Percentiles rank a stretch among this genome's conserved stretches.
Conservation (phyloP, 1,140 invertebrate genomes). For the Chlorops oryzae region DNA sequence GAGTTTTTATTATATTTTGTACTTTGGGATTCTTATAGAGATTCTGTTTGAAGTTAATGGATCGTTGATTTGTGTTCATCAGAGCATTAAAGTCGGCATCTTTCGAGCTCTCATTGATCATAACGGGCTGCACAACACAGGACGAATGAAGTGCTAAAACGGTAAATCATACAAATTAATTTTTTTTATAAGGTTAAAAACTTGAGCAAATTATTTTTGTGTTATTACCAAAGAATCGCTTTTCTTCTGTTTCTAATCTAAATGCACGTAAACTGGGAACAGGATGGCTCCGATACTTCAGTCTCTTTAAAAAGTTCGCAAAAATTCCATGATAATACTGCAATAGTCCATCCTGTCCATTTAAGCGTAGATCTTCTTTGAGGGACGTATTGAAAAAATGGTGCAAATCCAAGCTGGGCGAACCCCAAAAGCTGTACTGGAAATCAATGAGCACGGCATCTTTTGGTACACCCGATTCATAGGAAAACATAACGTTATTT, state of each 20-base stretch:
- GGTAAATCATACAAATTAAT: background rate
- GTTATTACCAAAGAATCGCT: slow-evolving; percentile 36
- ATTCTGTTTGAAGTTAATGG: slow-evolving; percentile 31
- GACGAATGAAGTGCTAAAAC: slow-evolving; percentile 31
- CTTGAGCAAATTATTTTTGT: background rate
- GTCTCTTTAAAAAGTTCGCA: slow-evolving; percentile 23
- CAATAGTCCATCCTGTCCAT: slow-evolving; percentile 34
- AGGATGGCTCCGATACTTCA: slow-evolving; percentile 19
- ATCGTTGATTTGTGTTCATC: slow-evolving; percentile 31
- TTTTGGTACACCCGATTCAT: slow-evolving; percentile 47
- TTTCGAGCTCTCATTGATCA: slow-evolving; percentile 33
- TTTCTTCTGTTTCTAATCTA: slow-evolving; percentile 27
- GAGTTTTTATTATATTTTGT: slow-evolving; percentile 20
- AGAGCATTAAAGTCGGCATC: slow-evolving; percentile 43
- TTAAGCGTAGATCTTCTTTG: slow-evolving; percentile 28
- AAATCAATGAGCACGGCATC: slow-evolving; percentile 49
- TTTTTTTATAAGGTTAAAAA: background rate
- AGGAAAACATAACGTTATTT: slow-evolving; percentile 62
- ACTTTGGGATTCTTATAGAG: slow-evolving; percentile 28
- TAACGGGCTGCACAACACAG: slow-evolving; percentile 26
- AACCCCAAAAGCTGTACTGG: slow-evolving; percentile 40
- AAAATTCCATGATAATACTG: slow-evolving; percentile 30
- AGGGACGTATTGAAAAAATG: slow-evolving; percentile 43
- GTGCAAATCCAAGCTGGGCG: slow-evolving; percentile 41
- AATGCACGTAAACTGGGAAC: slow-evolving; percentile 40